Conservation (phyloP, 2,113 vertebrate species). For the Nansenia antarctica region DNA sequence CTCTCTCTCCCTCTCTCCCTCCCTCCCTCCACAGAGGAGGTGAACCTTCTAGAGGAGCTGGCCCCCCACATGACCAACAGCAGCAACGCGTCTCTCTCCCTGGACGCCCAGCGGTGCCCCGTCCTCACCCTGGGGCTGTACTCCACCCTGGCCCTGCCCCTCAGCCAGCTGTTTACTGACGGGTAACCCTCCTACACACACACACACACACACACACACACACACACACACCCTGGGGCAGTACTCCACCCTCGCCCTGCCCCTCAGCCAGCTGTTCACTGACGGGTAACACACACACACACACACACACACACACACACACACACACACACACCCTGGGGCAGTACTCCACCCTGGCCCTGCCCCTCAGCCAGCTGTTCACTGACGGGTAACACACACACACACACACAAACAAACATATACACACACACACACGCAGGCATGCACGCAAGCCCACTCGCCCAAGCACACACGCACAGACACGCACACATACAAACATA, state of each 20-base stretch:
- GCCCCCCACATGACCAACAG: constrained; percentile 52
- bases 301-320: no score
- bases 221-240: no score
- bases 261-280: constrained; percentile 74
- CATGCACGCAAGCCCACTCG: neutral
- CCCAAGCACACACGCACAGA: neutral
- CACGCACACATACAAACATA: neutral
- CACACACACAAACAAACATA: neutral
- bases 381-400: constrained; percentile 68
- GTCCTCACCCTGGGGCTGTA: constrained; percentile 76
- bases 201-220: no score
- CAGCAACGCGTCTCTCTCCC: constrained; percentile 74
- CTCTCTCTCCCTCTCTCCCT: no score
- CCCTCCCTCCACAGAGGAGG: constrained; percentile 69
- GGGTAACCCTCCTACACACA: no score
- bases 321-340: no score
- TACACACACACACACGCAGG: neutral
- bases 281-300: no score
- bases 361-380: constrained; percentile 74
- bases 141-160: no score
- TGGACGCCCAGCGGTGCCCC: constrained; percentile 70
- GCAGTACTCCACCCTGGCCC: constrained; percentile 39
- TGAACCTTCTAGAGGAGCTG: constrained; percentile 80
- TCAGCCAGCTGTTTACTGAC: constrained; percentile 73
- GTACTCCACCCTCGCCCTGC: no score